Conservation (phyloP, 2,888 invertebrate species). For the Drosophila neoperkinsi region DNA sequence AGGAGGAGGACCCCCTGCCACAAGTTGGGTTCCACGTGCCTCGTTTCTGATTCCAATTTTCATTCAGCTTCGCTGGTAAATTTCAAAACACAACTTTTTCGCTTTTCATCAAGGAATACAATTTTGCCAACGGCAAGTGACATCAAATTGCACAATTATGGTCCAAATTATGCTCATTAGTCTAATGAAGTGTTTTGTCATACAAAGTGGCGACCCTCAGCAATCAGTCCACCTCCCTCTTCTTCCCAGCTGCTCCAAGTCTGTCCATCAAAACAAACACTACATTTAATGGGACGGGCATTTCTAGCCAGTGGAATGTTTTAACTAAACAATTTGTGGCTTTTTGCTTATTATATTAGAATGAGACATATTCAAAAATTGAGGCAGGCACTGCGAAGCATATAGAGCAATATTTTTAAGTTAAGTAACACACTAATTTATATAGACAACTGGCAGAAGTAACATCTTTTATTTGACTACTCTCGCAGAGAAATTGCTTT, state of each 20-base stretch:
- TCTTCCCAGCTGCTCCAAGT: slow-evolving; percentile 6
- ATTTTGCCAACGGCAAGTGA: slow-evolving; percentile 49
- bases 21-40: slow-evolving; percentile 14
- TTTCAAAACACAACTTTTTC: slow-evolving; percentile 34
- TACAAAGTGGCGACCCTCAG: slow-evolving; percentile 31
- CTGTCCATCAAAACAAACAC: slow-evolving; percentile 23
- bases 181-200: slow-evolving; percentile 74
- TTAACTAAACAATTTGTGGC: not conserved
- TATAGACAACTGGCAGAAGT: not conserved
- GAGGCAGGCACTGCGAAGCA: not conserved
- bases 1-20: not conserved
- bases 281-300: not conserved
- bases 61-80: slow-evolving; percentile 1
- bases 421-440: not conserved
- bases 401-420: fast-evolving
- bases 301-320: not conserved
- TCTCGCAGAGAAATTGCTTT: too few relatives aligned
- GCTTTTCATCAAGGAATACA: slow-evolving; percentile 3
- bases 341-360: not conserved
- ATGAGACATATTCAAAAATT: not conserved
- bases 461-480: too few relatives aligned
- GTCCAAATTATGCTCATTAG: slow-evolving; percentile 77
- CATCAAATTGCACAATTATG: slow-evolving; percentile 61
- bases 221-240: slow-evolving; percentile 5
- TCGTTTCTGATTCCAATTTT: not conserved